Conservation (phyloP, 2,888 invertebrate genomes). For the Abscondita cerata region DNA sequence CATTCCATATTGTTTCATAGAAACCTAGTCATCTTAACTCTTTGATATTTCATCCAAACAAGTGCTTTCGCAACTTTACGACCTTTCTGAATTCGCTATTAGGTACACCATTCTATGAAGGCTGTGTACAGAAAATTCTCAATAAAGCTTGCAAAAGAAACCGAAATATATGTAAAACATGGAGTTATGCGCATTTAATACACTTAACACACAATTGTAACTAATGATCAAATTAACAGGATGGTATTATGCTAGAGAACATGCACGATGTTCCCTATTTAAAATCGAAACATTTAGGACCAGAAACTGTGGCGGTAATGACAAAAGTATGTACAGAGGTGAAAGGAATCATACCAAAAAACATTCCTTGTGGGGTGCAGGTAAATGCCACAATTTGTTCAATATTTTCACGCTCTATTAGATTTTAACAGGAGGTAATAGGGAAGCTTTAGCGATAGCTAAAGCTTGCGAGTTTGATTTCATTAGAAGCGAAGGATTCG, state of each 20-base stretch:
- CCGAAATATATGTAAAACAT: conserved; percentile 64
- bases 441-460: conserved; percentile 77
- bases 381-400: conserved; percentile 48
- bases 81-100: too few relatives aligned
- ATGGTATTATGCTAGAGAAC: conserved; percentile 77
- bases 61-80: too few relatives aligned
- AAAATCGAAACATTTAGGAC: conserved; percentile 63
- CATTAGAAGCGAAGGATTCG: conserved; percentile 79
- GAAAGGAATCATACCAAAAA: conserved; percentile 60
- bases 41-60: too few relatives aligned
- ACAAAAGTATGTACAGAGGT: conserved; percentile 68
- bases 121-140: conserved; percentile 63
- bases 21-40: too few relatives aligned
- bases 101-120: conserved; percentile 69
- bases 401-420: conserved; percentile 48
- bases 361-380: conserved; percentile 68
- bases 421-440: conserved; percentile 79
- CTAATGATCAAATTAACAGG: conserved; percentile 58
- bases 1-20: too few relatives aligned
- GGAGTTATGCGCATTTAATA: conserved; percentile 26
- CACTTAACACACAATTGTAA: not conserved
- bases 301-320: conserved; percentile 75
- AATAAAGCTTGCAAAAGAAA: conserved; percentile 68
- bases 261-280: conserved; percentile 82
- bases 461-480: conserved; percentile 73